These are phyloP conservation scores for Dasypus novemcinctus DNA, from an alignment of 2,113 vertebrate genomes.

Conservation along the genomic window DNA sequence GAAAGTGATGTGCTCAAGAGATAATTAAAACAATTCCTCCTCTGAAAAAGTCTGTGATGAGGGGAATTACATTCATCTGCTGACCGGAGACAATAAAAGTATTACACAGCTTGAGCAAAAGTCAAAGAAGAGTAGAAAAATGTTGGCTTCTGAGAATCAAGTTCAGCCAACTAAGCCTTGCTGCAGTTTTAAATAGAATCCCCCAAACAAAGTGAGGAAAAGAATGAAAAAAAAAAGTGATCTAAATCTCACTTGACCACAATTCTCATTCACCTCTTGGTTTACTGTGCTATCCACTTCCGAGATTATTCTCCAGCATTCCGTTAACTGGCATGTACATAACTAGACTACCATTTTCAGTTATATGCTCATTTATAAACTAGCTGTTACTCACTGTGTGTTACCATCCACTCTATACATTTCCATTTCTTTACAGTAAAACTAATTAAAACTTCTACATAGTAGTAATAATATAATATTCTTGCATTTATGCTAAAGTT, in stretches of 20 bases:
- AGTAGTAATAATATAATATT: too few species aligned
- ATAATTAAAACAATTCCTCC: constrained; percentile 10
- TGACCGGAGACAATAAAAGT: not conserved
- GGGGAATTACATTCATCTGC: constrained; percentile 27
- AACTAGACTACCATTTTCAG: too few species aligned
- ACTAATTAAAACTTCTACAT: too few species aligned
- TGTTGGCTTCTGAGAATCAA: not conserved
- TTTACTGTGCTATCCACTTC: too few species aligned
- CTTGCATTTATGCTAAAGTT: too few species aligned
- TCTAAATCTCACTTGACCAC: not conserved
- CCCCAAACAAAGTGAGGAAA: not conserved
- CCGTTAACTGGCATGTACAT: too few species aligned
- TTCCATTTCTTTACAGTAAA: too few species aligned
- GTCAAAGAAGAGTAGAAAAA: not conserved
- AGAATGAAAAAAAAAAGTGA: not conserved
- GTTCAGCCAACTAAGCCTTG: not conserved
- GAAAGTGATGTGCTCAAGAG: constrained; percentile 28
- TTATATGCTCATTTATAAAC: too few species aligned
- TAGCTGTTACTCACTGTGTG: too few species aligned
- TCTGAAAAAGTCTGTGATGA: constrained; percentile 12
- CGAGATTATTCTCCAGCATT: too few species aligned
- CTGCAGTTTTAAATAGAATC: not conserved
- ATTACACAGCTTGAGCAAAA: not conserved
- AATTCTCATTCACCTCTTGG: too few species aligned
- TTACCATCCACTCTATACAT: too few species aligned